Evolutionary conservation across 2,888 invertebrate species (phyloP), one percentile per base, ranked within the genome.

Genomic region (Periphyllus acericola): DNA sequence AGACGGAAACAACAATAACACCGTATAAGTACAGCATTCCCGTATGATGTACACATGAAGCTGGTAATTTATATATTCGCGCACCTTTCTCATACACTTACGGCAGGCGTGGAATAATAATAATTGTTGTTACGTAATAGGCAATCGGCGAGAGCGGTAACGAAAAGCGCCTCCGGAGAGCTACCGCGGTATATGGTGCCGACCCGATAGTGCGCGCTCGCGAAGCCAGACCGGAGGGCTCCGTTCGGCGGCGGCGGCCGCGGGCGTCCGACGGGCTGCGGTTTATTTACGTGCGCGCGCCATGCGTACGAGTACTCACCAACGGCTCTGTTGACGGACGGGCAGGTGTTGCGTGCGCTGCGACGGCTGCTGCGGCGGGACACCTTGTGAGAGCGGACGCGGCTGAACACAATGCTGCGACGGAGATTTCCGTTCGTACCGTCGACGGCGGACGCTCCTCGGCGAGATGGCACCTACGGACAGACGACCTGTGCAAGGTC

Each of bases 401-500:
- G 32, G 9, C 32, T 36, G 25, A 34, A 60, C 79, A 66, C 80
- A 66, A 80, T 80, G 66, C 29, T 2, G 3, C 66, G 80, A 6
- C 36, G 80, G n/a, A 17, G 60, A 60, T 60, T 4, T 60, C 60
- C 60, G 68, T 40, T n/a, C n/a, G 19, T 80, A 3, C 36, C 60
- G 25, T n/a, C 60, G 14, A 14, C 46, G 14, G 46, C 46, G 14
- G 14, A 46, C 46, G 46, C 11, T 25, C 32, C 68, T 3, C 34
- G 25, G n/a, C 21, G 66, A 21, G 17, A n/a, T 21, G 3, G 36
- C n/a, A n/a, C 9, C 40, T 6, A 40, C 36, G 36, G 36, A 34
- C 79, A 66, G 68, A 81, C 21, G 29, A 81, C 81, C 81, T 81
- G 68, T 68, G 68, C 81, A 68, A 81, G 81, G 81, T 25, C 81